Evolutionary conservation across 1,140 invertebrate species (phyloP).

Genomic region (Maniola jurtina): DNA sequence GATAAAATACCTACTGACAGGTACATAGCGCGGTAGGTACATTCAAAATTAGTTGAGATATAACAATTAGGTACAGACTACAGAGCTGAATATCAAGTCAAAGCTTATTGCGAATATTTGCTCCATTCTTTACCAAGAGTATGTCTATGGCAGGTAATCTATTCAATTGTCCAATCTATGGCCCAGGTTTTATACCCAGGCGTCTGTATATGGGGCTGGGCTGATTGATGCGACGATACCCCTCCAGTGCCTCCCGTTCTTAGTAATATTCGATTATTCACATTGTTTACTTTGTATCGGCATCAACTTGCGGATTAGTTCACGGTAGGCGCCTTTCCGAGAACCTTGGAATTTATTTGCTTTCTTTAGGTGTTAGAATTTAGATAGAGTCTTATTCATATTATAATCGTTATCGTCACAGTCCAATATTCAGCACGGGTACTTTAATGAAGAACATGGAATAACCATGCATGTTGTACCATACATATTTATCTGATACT

Average conservation of each 20-base stretch:
- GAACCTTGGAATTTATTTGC: neutral
- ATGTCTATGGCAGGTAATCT: conserved; percentile 8
- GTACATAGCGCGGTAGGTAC: no score
- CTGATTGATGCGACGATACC: conserved; percentile 41
- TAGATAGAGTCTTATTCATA: neutral
- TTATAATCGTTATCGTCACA: neutral
- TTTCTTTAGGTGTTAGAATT: conserved; percentile 5
- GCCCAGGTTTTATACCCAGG: conserved; percentile 21
- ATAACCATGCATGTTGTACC: no score
- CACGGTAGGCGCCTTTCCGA: conserved; percentile 14
- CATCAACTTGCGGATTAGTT: conserved; percentile 18
- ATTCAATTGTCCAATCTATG: conserved; percentile 17
- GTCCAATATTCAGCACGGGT: no score
- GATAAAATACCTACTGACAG: no score
- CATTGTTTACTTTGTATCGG: conserved; percentile 38
- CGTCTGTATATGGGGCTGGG: conserved; percentile 40
- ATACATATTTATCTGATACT: no score
- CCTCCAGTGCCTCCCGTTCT: conserved; percentile 23
- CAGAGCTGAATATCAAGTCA: no score
- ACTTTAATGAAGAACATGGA: no score
- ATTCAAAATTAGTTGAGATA: no score
- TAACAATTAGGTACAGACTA: no score
- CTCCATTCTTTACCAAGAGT: neutral
- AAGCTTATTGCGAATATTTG: neutral
- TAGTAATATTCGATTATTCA: conserved; percentile 30